These are phyloP conservation scores for Phortica okadai DNA, from an alignment of 2,888 invertebrate genomes.

Conservation along the genomic window DNA sequence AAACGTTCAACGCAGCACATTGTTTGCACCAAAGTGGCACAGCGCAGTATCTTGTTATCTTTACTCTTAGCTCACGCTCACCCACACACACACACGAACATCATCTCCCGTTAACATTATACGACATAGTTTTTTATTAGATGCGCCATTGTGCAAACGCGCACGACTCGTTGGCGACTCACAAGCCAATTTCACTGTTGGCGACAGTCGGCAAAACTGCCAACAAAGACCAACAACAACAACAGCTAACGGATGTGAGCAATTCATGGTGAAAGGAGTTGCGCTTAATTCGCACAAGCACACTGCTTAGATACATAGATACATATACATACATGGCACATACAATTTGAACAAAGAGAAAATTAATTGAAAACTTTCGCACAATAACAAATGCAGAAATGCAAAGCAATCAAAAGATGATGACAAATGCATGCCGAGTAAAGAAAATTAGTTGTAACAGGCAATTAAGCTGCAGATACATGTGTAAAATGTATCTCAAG, in stretches of 20 bases:
- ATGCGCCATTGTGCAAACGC: conserved; percentile 57
- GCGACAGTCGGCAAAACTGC: conserved; percentile 23
- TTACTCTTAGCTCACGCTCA: background rate
- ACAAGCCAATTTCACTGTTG: background rate
- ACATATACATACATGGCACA: conserved; percentile 4
- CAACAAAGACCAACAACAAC: conserved; percentile 11
- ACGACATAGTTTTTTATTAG: conserved; percentile 48
- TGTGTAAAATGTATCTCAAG: background rate
- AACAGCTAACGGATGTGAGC: conserved; percentile 56
- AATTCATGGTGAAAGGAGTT: conserved; percentile 45
- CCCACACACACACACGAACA: background rate
- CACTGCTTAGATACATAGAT: background rate
- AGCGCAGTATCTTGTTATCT: background rate
- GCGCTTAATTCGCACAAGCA: background rate
- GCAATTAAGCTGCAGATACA: background rate
- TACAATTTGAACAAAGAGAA: conserved; percentile 18
- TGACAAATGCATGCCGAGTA: background rate
- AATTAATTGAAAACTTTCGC: conserved; percentile 35
- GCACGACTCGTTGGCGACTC: conserved; percentile 33
- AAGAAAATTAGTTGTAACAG: background rate
- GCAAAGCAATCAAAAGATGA: background rate
- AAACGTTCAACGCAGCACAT: too few relatives aligned
- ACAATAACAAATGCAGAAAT: background rate
- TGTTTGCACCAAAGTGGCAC: background rate
- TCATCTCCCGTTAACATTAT: conserved; percentile 5